Percentiles rank a stretch among this genome's conserved stretches.
Conservation (phyloP, 2,888 invertebrate species). For the Antheraea yamamai region DNA sequence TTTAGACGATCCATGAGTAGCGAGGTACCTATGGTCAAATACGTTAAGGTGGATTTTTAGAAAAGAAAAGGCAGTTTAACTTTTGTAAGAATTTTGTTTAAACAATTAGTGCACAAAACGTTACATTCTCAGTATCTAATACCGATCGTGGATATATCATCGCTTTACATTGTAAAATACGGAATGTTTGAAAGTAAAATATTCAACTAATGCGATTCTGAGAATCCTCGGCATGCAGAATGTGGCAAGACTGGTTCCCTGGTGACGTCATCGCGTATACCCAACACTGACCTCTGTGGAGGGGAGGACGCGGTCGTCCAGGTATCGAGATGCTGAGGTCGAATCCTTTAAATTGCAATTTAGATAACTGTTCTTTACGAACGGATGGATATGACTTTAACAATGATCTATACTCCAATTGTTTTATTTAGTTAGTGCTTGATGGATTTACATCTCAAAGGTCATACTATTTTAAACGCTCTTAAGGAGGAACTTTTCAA, state of each 20-base stretch:
- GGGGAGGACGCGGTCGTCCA: constrained; percentile 12
- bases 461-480: too few relatives aligned
- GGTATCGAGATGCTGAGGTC: neutral
- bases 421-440: neutral
- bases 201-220: neutral
- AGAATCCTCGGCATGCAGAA: constrained; percentile 3
- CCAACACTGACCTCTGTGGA: neutral
- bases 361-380: constrained; percentile 11
- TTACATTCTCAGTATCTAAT: neutral
- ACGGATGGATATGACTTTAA: constrained; percentile 1
- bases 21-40: too few relatives aligned
- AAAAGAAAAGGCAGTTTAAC: too few relatives aligned
- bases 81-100: too few relatives aligned
- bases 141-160: neutral
- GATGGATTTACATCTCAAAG: neutral
- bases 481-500: too few relatives aligned
- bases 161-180: neutral
- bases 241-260: constrained; percentile 17
- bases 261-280: constrained; percentile 15
- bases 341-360: constrained; percentile 12
- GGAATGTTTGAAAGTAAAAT: neutral
- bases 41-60: too few relatives aligned
- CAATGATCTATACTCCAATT: constrained; percentile 4
- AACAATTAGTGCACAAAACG: neutral
- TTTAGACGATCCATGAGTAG: too few relatives aligned